Conservation (phyloP, 2,113 vertebrate species). For the Noturus placidus region DNA sequence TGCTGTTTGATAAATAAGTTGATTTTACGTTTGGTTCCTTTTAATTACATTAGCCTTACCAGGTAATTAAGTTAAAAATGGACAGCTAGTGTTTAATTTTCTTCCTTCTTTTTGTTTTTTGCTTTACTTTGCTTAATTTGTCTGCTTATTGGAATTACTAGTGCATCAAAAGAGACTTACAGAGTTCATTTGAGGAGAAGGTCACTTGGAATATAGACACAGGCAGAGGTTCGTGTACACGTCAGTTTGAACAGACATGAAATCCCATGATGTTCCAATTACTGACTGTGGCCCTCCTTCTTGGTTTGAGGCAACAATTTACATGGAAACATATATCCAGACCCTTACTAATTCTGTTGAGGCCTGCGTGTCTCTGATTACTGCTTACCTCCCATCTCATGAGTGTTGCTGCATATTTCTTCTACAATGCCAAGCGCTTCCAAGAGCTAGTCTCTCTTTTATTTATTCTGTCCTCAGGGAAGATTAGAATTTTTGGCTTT, state of each 20-base stretch:
- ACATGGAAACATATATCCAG: neutral
- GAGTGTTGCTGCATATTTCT: neutral
- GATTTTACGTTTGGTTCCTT: neutral
- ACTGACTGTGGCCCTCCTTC: neutral
- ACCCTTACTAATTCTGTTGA: neutral
- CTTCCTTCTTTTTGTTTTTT: neutral
- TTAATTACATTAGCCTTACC: neutral
- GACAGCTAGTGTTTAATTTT: constrained; percentile 1
- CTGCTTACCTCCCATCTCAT: neutral
- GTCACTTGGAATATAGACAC: neutral
- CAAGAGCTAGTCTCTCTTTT: neutral
- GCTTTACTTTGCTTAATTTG: neutral
- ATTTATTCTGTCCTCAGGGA: neutral
- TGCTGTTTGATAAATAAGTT: neutral
- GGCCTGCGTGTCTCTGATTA: neutral
- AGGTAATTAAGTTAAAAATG: neutral
- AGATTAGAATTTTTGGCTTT: constrained; percentile 46
- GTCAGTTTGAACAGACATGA: neutral
- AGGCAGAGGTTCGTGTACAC: neutral
- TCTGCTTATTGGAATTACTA: neutral
- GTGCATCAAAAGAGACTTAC: neutral
- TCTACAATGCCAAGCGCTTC: neutral
- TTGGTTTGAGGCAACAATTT: neutral
- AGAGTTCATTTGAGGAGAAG: neutral
- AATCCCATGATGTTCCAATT: neutral